Conservation (phyloP, 2,888 invertebrate genomes). For the Agrochola circellaris region DNA sequence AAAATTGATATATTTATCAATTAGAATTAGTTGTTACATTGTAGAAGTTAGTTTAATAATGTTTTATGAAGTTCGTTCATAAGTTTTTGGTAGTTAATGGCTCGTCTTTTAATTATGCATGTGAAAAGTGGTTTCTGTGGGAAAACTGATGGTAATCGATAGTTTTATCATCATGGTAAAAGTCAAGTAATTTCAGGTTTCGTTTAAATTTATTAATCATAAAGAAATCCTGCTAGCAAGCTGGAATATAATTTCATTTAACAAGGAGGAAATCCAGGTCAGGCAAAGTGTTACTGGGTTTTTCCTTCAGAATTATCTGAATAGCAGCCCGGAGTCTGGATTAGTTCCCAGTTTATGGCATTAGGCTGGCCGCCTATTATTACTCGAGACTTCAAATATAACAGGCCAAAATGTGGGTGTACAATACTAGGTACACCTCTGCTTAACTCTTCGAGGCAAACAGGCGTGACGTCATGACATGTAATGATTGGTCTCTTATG, state of each 20-base stretch:
- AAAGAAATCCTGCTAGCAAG: neutral
- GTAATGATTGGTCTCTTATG: too few relatives aligned
- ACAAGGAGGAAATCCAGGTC: neutral
- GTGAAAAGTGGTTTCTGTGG: slow-evolving; percentile 10
- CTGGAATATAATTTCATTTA: neutral
- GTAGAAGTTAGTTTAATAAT: slow-evolving; percentile 3
- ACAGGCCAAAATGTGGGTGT: too few relatives aligned
- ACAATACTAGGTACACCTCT: too few relatives aligned
- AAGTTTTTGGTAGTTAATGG: slow-evolving; percentile 9
- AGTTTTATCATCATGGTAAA: neutral
- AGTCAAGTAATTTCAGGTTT: neutral
- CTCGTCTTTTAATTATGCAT: neutral
- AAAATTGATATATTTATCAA: slow-evolving; percentile 40
- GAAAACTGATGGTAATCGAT: neutral
- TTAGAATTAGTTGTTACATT: slow-evolving; percentile 37
- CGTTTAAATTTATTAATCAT: neutral
- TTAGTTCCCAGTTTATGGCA: too few relatives aligned
- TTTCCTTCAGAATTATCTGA: neutral
- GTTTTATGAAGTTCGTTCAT: slow-evolving; percentile 23
- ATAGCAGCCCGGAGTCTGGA: too few relatives aligned
- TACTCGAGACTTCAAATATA: too few relatives aligned
- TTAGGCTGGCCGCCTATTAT: too few relatives aligned
- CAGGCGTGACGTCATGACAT: too few relatives aligned
- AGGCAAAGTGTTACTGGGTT: neutral
- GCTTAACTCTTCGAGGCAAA: too few relatives aligned